A percentile compares a stretch with the other conserved stretches of the same genome.
Evolutionary conservation across 2,113 vertebrate species (phyloP).

Genomic region (Salvelinus fontinalis): DNA sequence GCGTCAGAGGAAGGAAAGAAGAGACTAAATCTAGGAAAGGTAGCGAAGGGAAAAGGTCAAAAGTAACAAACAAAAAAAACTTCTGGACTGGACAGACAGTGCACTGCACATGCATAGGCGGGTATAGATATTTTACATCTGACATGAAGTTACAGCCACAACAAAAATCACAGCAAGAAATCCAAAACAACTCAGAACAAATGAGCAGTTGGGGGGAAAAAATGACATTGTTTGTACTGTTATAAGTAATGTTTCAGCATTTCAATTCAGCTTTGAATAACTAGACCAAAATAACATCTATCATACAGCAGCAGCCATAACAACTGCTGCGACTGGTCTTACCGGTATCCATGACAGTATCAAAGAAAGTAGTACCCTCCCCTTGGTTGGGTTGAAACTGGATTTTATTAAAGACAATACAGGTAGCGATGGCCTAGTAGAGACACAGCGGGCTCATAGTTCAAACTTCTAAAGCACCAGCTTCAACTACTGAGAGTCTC

Average conservation of each 20-base stretch:
- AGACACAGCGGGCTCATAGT: too few species aligned
- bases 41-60: background rate
- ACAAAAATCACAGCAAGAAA: background rate
- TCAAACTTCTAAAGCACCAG: too few species aligned
- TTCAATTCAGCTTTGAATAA: constrained; percentile 17
- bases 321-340: background rate
- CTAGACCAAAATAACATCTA: constrained; percentile 35
- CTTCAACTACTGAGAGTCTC: too few species aligned
- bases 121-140: background rate
- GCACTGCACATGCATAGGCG: background rate
- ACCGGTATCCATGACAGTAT: constrained; percentile 32
- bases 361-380: constrained; percentile 64
- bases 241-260: background rate
- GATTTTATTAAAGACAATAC: constrained; percentile 71
- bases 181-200: background rate
- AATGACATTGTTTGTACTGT: background rate
- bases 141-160: background rate
- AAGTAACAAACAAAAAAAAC: too few species aligned
- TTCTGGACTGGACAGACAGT: background rate
- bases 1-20: background rate
- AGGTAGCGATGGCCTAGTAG: too few species aligned
- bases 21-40: background rate
- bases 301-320: constrained; percentile 22
- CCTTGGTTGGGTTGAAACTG: constrained; percentile 63
- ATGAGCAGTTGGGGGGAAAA: background rate